phyloP scores from a whole-genome alignment of 2,888 invertebrate genomes.

The Dicyrtomina minuta region DNA sequence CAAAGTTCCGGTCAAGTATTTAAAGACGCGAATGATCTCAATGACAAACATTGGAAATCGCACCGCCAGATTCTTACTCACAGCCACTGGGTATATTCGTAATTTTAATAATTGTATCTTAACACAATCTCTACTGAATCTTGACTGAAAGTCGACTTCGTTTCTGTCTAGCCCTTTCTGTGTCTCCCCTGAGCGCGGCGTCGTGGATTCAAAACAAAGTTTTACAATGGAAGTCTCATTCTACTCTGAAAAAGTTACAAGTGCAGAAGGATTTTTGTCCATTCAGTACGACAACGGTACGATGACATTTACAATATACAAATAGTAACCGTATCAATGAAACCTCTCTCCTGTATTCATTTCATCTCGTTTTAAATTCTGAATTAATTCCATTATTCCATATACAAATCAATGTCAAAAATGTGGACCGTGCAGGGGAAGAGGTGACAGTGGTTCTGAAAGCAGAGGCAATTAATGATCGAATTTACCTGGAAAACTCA shows the following conservation, averaged over 20 bases:
- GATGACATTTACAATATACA: neutral
- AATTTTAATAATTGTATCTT: neutral
- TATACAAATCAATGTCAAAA: too few relatives aligned
- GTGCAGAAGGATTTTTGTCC: conserved; percentile 38
- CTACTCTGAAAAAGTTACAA: conserved; percentile 25
- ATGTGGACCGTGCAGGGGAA: too few relatives aligned
- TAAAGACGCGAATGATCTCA: conserved; percentile 36
- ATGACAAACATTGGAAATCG: conserved; percentile 41
- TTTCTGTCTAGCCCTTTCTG: conserved; percentile 46
- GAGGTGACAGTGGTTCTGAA: neutral
- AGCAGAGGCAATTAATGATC: conserved; percentile 4
- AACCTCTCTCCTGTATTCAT: neutral
- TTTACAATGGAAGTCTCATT: conserved; percentile 43
- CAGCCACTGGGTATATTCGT: conserved; percentile 38
- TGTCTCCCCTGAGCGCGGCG: conserved; percentile 44
- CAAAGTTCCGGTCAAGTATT: conserved; percentile 41
- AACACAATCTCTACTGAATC: conserved; percentile 10
- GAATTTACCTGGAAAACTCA: neutral
- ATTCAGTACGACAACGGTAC: conserved; percentile 49
- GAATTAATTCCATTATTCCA: too few relatives aligned
- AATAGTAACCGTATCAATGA: neutral
- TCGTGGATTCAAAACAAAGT: conserved; percentile 38
- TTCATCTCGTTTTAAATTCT: too few relatives aligned
- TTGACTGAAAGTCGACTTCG: neutral
- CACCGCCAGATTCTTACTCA: conserved; percentile 38